Conservation (phyloP, 2,888 invertebrate genomes). For the Pecten maximus region DNA sequence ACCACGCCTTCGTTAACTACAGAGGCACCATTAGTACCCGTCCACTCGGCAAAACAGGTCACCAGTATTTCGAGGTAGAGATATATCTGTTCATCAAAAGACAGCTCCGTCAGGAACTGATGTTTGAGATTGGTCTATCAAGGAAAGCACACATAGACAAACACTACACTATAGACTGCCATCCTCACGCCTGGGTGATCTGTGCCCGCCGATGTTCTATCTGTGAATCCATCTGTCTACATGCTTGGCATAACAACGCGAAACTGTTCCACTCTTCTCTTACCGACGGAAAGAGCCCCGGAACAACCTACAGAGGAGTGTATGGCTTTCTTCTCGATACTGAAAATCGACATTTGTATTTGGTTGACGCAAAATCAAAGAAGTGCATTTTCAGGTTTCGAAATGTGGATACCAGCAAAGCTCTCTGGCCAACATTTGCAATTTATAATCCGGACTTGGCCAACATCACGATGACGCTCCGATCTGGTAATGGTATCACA, state of each 20-base stretch:
- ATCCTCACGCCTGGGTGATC: constrained; percentile 61
- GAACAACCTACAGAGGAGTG: constrained; percentile 63
- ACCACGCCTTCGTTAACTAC: constrained; percentile 62
- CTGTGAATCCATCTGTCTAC: constrained; percentile 66
- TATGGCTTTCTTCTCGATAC: constrained; percentile 68
- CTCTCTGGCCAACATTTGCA: constrained; percentile 68
- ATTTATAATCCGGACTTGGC: constrained; percentile 66
- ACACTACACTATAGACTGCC: constrained; percentile 66
- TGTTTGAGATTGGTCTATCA: constrained; percentile 65
- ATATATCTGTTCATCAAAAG: constrained; percentile 65
- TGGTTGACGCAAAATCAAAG: constrained; percentile 64
- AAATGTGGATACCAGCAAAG: constrained; percentile 62
- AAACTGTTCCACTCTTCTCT: constrained; percentile 64
- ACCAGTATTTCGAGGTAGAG: constrained; percentile 65
- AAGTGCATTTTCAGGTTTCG: constrained; percentile 62
- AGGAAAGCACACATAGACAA: constrained; percentile 65
- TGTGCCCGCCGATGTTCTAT: constrained; percentile 68
- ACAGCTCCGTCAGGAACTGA: constrained; percentile 65
- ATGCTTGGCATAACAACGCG: constrained; percentile 66
- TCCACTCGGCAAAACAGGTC: constrained; percentile 60
- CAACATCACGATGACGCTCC: constrained; percentile 60
- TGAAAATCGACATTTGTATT: constrained; percentile 61
- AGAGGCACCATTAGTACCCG: constrained; percentile 63
- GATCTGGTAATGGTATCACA: constrained; percentile 63
- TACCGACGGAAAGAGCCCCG: constrained; percentile 63